Base-by-base conservation (phyloP, 2,113 vertebrate species). In the Cyprinus carpio region DNA sequence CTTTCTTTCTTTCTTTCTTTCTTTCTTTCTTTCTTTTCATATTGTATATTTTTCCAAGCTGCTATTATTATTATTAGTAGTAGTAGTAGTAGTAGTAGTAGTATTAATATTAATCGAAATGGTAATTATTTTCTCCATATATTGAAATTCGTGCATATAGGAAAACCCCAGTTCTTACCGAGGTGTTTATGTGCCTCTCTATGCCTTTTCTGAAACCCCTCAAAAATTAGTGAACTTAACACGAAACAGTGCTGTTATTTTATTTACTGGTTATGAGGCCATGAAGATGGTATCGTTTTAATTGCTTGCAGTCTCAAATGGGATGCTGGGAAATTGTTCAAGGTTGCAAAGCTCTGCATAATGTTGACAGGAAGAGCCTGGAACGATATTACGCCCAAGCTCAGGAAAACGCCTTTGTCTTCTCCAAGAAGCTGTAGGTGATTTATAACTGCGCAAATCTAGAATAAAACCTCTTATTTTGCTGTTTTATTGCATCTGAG, bases 331-430 rank as follows among this genome's bases (percentile, higher is more conserved):
- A 89, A 87, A 85, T 87, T 87, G 83, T 83, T 76, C 75, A 86
- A 89, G 87, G 89, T 86, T 90, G 87, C 89, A 89, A 75, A 83
- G 86, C 89, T 88, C 87, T 89, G 88, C 88, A 91, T 88, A 89
- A 88, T 87, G 78, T 82, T 81, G 86, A 88, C 86, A 87, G 85
- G 86, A 86, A 84, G 85, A 84, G 80, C 71, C 89, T 86, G 84
- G 86, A 82, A 88, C 88, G 86, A 82, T 88, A 88, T 91, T 86
- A 87, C 75, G 56, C 84, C 87, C n/a, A 34, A 49, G 83, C 54
- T 54, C 87, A 62, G 87, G 20, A 34, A 77, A 74, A 64, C 67
- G 8, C 77, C 34, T 69, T 64, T 80, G 85, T 60, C 85, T 81
- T 87, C 89, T 90, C 87, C 90, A 88, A 64, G 37, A 37, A 77